Conservation (phyloP, 2,113 vertebrate species). For the Ceyx margarethae region DNA sequence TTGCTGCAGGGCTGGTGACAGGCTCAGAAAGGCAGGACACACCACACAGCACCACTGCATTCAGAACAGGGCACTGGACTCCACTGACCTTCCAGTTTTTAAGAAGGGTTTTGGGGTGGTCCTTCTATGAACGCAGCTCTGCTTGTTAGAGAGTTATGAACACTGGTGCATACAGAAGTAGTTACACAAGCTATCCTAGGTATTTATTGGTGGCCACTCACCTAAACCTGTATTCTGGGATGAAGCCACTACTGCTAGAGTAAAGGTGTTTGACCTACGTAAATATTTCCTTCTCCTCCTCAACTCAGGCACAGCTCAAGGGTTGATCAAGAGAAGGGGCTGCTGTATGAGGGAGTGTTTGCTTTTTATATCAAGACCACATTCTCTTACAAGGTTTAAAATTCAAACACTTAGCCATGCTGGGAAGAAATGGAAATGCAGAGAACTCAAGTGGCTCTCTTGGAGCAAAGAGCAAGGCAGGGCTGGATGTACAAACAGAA, state of each 20-base stretch:
- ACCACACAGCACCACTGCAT: background rate
- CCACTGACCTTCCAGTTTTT: background rate
- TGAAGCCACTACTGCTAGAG: background rate
- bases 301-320: conserved; percentile 13
- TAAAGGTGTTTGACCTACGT: background rate
- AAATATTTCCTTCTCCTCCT: conserved; percentile 9
- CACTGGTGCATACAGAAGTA: background rate
- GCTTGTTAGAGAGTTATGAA: background rate
- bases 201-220: background rate
- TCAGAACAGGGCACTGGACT: background rate
- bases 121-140: background rate
- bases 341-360: background rate
- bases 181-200: background rate
- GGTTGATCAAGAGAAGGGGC: background rate
- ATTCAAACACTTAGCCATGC: background rate
- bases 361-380: background rate
- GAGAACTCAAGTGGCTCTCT: background rate
- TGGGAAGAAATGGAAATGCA: background rate
- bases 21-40: background rate
- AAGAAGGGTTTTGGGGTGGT: background rate
- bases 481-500: background rate
- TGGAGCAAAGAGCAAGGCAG: background rate
- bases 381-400: background rate
- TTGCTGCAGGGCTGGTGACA: background rate
- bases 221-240: background rate